Percentiles rank a stretch among this genome's conserved stretches.
phyloP scores from a whole-genome alignment of 2,797 vertebrate species.

The Gouania willdenowi region DNA sequence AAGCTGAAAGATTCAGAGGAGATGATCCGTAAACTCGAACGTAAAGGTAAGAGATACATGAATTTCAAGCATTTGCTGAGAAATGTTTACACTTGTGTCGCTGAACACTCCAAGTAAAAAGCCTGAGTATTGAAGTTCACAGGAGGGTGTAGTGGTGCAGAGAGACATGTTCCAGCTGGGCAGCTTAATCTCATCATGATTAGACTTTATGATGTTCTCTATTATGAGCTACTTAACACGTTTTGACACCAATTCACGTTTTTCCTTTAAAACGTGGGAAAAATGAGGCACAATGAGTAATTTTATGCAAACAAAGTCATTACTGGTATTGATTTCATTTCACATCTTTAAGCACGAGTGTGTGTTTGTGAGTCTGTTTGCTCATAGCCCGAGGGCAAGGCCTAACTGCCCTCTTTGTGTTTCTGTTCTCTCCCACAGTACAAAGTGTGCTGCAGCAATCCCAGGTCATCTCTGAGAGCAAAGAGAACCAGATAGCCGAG shows the following conservation, averaged over 20 bases:
- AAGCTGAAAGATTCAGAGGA: slow-evolving; percentile 89
- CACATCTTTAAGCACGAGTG: slow-evolving; percentile 6
- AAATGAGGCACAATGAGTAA: slow-evolving; percentile 2
- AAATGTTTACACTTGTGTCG: slow-evolving; percentile 61
- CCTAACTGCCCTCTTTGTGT: slow-evolving; percentile 33
- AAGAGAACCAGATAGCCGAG: slow-evolving; percentile 91
- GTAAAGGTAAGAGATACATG: slow-evolving; percentile 82
- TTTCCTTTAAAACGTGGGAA: neutral
- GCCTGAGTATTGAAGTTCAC: slow-evolving; percentile 24
- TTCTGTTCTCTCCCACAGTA: slow-evolving; percentile 72
- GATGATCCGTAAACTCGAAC: slow-evolving; percentile 83
- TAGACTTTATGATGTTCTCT: slow-evolving; percentile 8
- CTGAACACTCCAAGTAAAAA: slow-evolving; percentile 58
- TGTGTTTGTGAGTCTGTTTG: slow-evolving; percentile 10
- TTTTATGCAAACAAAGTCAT: slow-evolving; percentile 23
- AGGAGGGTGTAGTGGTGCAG: slow-evolving; percentile 23
- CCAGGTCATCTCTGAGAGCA: slow-evolving; percentile 86
- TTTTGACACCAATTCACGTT: neutral
- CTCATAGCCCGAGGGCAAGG: slow-evolving; percentile 35
- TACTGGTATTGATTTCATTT: slow-evolving; percentile 35
- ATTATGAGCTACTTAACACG: slow-evolving; percentile 1
- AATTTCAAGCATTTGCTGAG: slow-evolving; percentile 30
- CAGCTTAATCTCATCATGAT: slow-evolving; percentile 27
- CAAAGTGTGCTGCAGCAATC: slow-evolving; percentile 89
- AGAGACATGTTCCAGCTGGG: slow-evolving; percentile 60